These are phyloP conservation scores for Tyrophagus putrescentiae DNA, from an alignment of 1,140 invertebrate genomes.

Conservation along the genomic window DNA sequence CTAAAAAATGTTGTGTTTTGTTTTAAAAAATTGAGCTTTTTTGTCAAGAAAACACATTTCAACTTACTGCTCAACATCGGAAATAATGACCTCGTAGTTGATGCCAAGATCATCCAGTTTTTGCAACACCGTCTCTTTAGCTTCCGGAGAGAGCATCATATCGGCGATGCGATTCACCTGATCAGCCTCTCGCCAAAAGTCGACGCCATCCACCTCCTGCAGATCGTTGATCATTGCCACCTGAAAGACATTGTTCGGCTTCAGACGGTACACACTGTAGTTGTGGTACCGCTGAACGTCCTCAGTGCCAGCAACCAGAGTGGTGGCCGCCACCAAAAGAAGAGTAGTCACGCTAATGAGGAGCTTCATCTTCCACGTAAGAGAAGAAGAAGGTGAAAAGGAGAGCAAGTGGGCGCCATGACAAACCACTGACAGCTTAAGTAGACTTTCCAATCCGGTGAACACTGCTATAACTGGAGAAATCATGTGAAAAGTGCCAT, in stretches of 20 bases:
- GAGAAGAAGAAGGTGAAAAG: too few relatives aligned
- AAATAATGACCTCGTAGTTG: slow-evolving; percentile 49
- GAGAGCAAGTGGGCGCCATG: too few relatives aligned
- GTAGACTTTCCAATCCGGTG: too few relatives aligned
- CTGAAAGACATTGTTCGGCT: not conserved
- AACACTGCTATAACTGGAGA: too few relatives aligned
- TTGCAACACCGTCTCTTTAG: slow-evolving; percentile 39
- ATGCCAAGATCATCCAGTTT: slow-evolving; percentile 47
- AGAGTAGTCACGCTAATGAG: too few relatives aligned
- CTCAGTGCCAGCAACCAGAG: too few relatives aligned
- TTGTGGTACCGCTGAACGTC: slow-evolving; percentile 6
- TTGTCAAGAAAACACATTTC: not conserved
- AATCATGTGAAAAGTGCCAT: too few relatives aligned
- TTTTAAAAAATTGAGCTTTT: not conserved
- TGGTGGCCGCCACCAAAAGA: too few relatives aligned
- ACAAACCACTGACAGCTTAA: too few relatives aligned
- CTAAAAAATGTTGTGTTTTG: too few relatives aligned
- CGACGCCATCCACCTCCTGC: slow-evolving; percentile 25
- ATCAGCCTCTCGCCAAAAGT: slow-evolving; percentile 41
- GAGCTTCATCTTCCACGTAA: too few relatives aligned
- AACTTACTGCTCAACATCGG: slow-evolving; percentile 48
- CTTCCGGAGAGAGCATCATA: slow-evolving; percentile 49
- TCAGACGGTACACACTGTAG: not conserved
- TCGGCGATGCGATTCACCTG: slow-evolving; percentile 46
- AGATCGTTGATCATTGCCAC: not conserved